Evolutionary conservation across 2,797 vertebrate genomes (phyloP), one percentile per base, ranked within the genome.

Genomic region (Hafferia zeledoni): DNA sequence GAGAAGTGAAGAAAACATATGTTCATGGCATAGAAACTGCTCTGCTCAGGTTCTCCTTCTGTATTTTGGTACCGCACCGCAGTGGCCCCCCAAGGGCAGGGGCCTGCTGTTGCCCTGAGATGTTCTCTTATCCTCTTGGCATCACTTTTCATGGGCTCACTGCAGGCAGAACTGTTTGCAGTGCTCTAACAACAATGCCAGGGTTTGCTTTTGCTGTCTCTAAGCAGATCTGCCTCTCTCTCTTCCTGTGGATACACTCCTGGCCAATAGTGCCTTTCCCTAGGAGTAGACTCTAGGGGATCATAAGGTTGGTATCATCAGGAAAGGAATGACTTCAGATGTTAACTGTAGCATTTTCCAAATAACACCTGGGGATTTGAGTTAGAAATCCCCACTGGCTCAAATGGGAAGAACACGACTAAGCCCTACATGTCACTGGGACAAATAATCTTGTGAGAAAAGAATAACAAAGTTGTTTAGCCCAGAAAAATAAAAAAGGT

Each of bases 401-500:
- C 27, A 60, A 33, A 69, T 44, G 37, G 39, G 55, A 86, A 63
- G 13, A 72, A 60, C 60, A 55, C 31, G 16, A 39, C n/a, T 39
- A 71, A 89, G 8, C n/a, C 10, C 28, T 64, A 13, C 1, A 1
- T 22, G 17, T 15, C 15, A 33, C 6, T 47, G 46, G 41, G 39
- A 69, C 17, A 49, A 90, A 5, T 12, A 37, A 15, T 50, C 13
- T 47, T 52, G n/a, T 47, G 19, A 27, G 7, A 37, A 65, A 53
- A 11, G 3, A 13, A 43, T 24, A 70, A 31, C 11, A 5, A 1
- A 2, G 11, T 7, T 44, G 13, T 11, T 64, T 35, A 12, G 5
- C 17, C 20, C 0, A 0, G 5, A 17, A 20, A 19, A 10, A 2
- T 13, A 44, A 25, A 50, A 20, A 16, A 17, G 16, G 6, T 49